Percentiles rank a stretch among this genome's conserved stretches.
These are phyloP conservation scores for Cerastis leucographa DNA, from an alignment of 2,888 invertebrate genomes.

Conservation along the genomic window DNA sequence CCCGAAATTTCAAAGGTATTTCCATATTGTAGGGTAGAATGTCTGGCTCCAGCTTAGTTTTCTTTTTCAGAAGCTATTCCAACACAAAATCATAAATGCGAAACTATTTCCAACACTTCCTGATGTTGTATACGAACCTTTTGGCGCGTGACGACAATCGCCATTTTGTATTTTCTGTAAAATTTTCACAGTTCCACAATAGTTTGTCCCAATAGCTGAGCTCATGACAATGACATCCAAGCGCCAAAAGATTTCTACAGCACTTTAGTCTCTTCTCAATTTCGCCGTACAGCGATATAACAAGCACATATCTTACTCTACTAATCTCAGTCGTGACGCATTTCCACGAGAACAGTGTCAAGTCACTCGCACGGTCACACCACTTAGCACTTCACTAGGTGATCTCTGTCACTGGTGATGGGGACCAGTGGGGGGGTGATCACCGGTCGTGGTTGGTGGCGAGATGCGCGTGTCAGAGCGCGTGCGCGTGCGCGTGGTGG, in stretches of 20 bases:
- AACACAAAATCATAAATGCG: conserved; percentile 8
- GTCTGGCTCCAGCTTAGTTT: not conserved
- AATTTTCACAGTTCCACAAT: not conserved
- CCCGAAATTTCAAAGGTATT: not conserved
- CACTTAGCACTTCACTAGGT: conserved; percentile 47
- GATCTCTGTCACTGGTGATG: conserved; percentile 35
- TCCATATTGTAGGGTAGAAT: not conserved
- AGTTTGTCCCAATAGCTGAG: not conserved
- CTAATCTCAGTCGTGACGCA: conserved; percentile 66
- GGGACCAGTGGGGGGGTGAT: conserved; percentile 39
- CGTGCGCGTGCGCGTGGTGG: conserved; percentile 86
- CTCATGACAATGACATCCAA: not conserved
- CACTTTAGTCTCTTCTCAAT: not conserved
- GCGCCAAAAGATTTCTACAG: no score
- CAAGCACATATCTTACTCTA: conserved; percentile 55
- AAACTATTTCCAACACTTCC: not conserved
- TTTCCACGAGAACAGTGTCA: conserved; percentile 50
- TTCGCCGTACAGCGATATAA: conserved; percentile 33
- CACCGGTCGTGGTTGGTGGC: conserved; percentile 72
- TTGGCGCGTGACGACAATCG: not conserved
- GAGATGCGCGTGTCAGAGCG: conserved; percentile 81
- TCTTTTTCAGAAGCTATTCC: not conserved
- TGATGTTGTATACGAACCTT: not conserved
- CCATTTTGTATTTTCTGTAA: not conserved
- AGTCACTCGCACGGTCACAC: conserved; percentile 44